Percentiles rank a stretch among this genome's conserved stretches.
These are phyloP conservation scores for Galendromus occidentalis DNA, from an alignment of 1,140 invertebrate species.

Conservation along the genomic window DNA sequence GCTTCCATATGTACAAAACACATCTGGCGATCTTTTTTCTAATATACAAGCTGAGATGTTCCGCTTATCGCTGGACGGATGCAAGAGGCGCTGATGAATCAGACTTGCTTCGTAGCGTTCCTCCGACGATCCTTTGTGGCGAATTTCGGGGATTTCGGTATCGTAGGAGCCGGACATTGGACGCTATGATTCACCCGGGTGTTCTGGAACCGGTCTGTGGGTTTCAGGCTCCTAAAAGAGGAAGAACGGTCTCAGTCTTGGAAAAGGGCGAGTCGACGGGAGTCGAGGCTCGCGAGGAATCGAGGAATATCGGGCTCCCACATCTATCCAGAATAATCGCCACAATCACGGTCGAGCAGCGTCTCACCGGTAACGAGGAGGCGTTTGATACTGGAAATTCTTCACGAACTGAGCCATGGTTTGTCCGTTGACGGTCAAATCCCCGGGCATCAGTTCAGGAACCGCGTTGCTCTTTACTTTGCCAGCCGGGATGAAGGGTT, in stretches of 20 bases:
- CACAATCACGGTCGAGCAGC: neutral
- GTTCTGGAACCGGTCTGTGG: neutral
- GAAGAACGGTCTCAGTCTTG: neutral
- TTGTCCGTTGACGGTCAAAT: neutral
- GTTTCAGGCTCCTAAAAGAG: neutral
- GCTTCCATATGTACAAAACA: too few relatives aligned
- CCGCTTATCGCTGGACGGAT: too few relatives aligned
- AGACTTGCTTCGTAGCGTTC: neutral
- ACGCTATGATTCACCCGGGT: neutral
- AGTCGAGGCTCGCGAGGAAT: neutral
- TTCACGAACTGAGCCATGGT: constrained; percentile 5
- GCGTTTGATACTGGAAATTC: constrained; percentile 1
- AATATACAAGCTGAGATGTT: too few relatives aligned
- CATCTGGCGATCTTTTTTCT: too few relatives aligned
- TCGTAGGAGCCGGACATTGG: neutral
- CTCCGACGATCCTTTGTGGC: neutral
- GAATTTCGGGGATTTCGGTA: neutral
- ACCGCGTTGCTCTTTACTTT: neutral
- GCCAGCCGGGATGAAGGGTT: neutral
- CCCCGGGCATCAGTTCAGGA: neutral
- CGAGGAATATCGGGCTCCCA: neutral
- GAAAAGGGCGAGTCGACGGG: too few relatives aligned
- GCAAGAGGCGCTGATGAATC: too few relatives aligned
- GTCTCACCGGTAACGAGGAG: neutral
- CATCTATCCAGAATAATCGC: neutral